phyloP scores from a whole-genome alignment of 2,888 invertebrate species.

The Lydus trimaculatus region DNA sequence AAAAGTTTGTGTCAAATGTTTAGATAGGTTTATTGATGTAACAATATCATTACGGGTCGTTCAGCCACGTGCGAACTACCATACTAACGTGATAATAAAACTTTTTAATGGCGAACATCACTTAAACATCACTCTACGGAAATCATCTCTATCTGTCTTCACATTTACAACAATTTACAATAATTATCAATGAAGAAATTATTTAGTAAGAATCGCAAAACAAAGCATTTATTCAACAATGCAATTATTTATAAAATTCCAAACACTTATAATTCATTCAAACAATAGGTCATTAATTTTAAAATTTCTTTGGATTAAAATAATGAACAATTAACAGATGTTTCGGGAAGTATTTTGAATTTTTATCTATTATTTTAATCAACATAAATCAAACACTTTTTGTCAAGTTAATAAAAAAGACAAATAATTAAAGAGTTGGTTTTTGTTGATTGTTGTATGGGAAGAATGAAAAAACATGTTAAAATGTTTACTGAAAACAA shows the following conservation, averaged over 20 bases:
- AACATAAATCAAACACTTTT: conserved; percentile 2
- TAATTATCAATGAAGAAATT: too few species aligned
- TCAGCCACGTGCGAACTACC: conserved; percentile 60
- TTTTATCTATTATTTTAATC: not conserved
- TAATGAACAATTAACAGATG: not conserved
- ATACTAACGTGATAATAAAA: conserved; percentile 60
- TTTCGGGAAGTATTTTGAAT: not conserved
- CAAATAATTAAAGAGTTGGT: not conserved
- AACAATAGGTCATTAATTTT: conserved; percentile 5
- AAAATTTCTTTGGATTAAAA: not conserved
- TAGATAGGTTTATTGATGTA: conserved; percentile 61
- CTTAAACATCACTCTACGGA: conserved; percentile 32
- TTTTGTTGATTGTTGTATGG: not conserved
- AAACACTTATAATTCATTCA: not conserved
- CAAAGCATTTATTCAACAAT: not conserved
- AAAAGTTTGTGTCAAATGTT: conserved; percentile 59
- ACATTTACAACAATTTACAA: too few species aligned
- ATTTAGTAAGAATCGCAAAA: not conserved
- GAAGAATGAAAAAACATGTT: too few species aligned
- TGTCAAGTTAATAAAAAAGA: not conserved
- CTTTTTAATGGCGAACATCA: conserved; percentile 59
- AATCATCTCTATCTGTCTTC: conserved; percentile 16
- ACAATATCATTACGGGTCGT: conserved; percentile 60
- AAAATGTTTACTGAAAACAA: not conserved
- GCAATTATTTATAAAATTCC: not conserved